A percentile compares a stretch with the other conserved stretches of the same genome.
Evolutionary conservation across 1,140 invertebrate species (phyloP).

Genomic region (Chironomus striatipennis): DNA sequence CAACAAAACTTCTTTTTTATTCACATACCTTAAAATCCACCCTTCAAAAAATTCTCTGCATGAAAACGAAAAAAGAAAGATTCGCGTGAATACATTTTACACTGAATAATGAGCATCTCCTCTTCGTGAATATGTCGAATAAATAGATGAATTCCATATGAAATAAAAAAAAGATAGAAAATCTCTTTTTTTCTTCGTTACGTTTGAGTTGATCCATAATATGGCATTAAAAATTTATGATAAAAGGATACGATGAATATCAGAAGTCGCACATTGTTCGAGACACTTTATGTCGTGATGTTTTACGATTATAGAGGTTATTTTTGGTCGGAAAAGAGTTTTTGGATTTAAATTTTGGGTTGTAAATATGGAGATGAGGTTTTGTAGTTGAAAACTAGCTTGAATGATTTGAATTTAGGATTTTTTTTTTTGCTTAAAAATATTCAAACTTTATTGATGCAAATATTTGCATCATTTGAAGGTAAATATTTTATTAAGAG

Average conservation of each 20-base stretch:
- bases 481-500: no score
- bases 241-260: constrained; percentile 3
- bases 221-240: constrained; percentile 5
- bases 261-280: not conserved
- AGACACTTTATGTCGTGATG: no score
- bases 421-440: no score
- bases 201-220: constrained; percentile 7
- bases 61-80: not conserved
- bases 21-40: not conserved
- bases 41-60: not conserved
- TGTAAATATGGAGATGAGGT: no score
- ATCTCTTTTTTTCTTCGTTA: not conserved
- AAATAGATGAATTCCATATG: not conserved
- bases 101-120: not conserved
- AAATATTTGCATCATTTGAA: no score
- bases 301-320: no score
- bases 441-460: no score
- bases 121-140: not conserved
- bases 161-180: not conserved
- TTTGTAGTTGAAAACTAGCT: no score
- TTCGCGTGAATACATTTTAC: constrained; percentile 12
- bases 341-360: no score
- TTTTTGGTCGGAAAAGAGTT: no score
- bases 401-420: no score
- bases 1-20: not conserved